These are phyloP conservation scores for Pollenia amentaria DNA, from an alignment of 2,888 invertebrate genomes.

Conservation along the genomic window DNA sequence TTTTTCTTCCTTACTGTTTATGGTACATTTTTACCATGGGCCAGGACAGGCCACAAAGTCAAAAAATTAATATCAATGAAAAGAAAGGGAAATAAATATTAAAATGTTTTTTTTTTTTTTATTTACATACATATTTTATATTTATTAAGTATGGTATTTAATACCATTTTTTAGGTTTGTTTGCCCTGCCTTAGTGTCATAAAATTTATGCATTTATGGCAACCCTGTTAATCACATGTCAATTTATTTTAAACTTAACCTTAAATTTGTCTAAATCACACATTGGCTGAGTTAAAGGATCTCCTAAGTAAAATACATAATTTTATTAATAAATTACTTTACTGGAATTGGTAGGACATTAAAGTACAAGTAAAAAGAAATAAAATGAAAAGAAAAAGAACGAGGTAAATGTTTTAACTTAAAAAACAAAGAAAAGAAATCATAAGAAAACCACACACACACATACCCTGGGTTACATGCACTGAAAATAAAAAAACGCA, in stretches of 20 bases:
- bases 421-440: slow-evolving; percentile 37
- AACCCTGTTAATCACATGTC: slow-evolving; percentile 65
- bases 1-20: slow-evolving; percentile 73
- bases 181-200: slow-evolving; percentile 31
- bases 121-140: not conserved
- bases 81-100: slow-evolving; percentile 32
- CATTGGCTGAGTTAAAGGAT: slow-evolving; percentile 41
- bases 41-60: slow-evolving; percentile 56
- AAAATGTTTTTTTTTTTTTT: not conserved
- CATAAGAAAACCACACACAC: slow-evolving; percentile 36
- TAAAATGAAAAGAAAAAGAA: slow-evolving; percentile 76
- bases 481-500: slow-evolving; percentile 51
- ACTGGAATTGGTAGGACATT: not conserved
- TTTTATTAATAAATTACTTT: slow-evolving; percentile 82
- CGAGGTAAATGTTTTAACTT: slow-evolving; percentile 35
- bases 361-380: slow-evolving; percentile 29
- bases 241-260: slow-evolving; percentile 71
- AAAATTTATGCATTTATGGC: slow-evolving; percentile 59
- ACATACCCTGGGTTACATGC: not conserved
- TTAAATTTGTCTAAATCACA: slow-evolving; percentile 73
- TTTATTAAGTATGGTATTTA: not conserved
- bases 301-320: slow-evolving; percentile 78
- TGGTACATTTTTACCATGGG: slow-evolving; percentile 56
- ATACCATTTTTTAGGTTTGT: slow-evolving; percentile 4
- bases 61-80: slow-evolving; percentile 55